These are phyloP conservation scores for Esox niger DNA, from an alignment of 2,113 vertebrate species.

Conservation along the genomic window DNA sequence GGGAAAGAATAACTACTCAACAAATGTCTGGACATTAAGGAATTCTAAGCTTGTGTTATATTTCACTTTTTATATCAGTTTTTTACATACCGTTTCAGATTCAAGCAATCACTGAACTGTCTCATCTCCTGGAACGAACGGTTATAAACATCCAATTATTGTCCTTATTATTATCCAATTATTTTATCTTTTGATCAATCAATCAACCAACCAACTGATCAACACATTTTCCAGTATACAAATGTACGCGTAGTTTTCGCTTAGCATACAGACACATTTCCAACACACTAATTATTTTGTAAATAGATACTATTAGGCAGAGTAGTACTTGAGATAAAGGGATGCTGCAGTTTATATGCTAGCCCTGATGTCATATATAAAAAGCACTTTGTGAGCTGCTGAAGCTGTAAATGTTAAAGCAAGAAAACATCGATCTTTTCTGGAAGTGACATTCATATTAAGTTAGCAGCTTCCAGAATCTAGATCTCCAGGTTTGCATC, in stretches of 20 bases:
- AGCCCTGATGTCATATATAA: slow-evolving; percentile 15
- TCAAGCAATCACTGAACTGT: slow-evolving; percentile 9
- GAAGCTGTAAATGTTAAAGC: slow-evolving; percentile 20
- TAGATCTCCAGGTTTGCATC: background rate
- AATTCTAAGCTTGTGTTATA: slow-evolving; percentile 4
- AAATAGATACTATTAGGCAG: background rate
- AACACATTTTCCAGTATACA: background rate
- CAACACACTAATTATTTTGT: slow-evolving; percentile 31
- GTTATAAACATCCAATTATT: no score
- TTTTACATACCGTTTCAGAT: slow-evolving; percentile 18
- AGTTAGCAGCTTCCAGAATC: slow-evolving; percentile 28
- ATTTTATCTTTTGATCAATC: slow-evolving; percentile 2
- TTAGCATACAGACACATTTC: background rate
- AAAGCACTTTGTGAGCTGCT: slow-evolving; percentile 56
- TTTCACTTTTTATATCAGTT: background rate
- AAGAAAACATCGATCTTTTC: background rate
- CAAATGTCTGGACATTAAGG: background rate
- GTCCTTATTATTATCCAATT: slow-evolving; percentile 20
- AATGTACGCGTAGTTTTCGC: background rate
- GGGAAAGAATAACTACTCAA: background rate
- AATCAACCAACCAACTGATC: background rate
- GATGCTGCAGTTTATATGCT: slow-evolving; percentile 25
- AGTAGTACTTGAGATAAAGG: slow-evolving; percentile 38
- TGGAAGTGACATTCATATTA: slow-evolving; percentile 15
- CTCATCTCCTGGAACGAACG: background rate